Percentiles rank a stretch among this genome's conserved stretches.
These are phyloP conservation scores for Hydriomena furcata DNA, from an alignment of 2,888 invertebrate genomes.

Conservation along the genomic window DNA sequence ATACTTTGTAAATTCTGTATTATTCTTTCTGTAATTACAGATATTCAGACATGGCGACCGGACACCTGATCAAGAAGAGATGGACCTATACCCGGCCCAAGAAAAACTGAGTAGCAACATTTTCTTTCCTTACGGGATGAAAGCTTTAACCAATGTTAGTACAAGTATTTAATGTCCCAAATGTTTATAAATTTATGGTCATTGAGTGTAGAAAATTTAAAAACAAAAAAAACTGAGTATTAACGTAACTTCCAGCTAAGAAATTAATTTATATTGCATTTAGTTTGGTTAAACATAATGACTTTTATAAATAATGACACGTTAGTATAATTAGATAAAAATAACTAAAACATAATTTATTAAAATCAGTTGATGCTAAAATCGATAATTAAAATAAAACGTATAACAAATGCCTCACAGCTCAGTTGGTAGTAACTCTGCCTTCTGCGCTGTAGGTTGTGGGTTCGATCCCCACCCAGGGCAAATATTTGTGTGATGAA, in stretches of 20 bases:
- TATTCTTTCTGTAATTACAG: slow-evolving; percentile 64
- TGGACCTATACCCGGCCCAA: slow-evolving; percentile 80
- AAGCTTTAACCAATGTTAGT: slow-evolving; percentile 86
- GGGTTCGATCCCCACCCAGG: too few relatives aligned
- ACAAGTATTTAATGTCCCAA: too few relatives aligned
- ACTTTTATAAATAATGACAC: neutral
- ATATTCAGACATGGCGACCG: slow-evolving; percentile 89
- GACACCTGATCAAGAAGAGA: slow-evolving; percentile 83
- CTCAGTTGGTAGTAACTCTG: too few relatives aligned
- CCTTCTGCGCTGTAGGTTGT: too few relatives aligned
- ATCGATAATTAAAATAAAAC: neutral
- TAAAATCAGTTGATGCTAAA: neutral
- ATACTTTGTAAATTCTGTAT: too few relatives aligned
- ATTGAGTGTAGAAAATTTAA: too few relatives aligned
- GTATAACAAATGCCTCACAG: neutral
- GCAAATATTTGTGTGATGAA: too few relatives aligned
- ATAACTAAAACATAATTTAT: too few relatives aligned
- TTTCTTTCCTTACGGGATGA: slow-evolving; percentile 86
- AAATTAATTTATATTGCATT: neutral
- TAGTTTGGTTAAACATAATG: neutral
- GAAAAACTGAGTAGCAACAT: slow-evolving; percentile 51
- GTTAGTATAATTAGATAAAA: too few relatives aligned
- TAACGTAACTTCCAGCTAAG: neutral
- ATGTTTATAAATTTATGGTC: too few relatives aligned
- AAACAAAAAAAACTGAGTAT: too few relatives aligned